Evolutionary conservation across 2,113 vertebrate genomes (phyloP).

Genomic region (Arenaria interpres): DNA sequence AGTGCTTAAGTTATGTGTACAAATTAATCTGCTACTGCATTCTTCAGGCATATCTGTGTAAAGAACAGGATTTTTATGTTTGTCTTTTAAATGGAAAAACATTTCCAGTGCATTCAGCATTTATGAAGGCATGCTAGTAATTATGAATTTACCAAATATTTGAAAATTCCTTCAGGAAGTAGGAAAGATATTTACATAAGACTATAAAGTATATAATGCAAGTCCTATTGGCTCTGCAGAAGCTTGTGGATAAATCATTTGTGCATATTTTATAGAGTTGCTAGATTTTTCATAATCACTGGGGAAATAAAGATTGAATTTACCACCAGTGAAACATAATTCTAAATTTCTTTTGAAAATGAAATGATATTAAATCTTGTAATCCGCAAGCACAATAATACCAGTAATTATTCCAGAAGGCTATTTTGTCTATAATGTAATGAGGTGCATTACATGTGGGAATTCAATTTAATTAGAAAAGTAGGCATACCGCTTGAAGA

Average conservation of each 20-base stretch:
- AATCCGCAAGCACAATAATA: background rate
- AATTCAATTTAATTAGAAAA: conserved; percentile 60
- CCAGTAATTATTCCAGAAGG: conserved; percentile 45
- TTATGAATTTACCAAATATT: background rate
- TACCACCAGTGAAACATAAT: conserved; percentile 1
- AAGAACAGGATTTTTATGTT: background rate
- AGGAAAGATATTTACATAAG: background rate
- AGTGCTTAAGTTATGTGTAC: background rate
- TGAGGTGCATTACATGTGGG: conserved; percentile 34
- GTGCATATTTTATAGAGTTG: background rate
- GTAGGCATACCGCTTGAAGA: conserved; percentile 23
- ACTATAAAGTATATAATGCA: background rate
- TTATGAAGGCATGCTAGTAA: background rate
- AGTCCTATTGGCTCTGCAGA: background rate
- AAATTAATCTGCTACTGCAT: background rate
- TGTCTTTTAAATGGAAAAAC: background rate
- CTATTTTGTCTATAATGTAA: conserved; percentile 47
- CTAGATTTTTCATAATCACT: background rate
- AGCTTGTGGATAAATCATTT: conserved; percentile 20
- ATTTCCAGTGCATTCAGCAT: background rate
- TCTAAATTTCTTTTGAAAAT: conserved; percentile 48
- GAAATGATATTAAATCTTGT: conserved; percentile 35
- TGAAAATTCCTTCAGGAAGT: background rate
- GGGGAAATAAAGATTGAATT: conserved; percentile 57
- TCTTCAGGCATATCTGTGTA: background rate